Evolutionary conservation across 2,113 vertebrate genomes (phyloP), one percentile per base, ranked within the genome.

Genomic region (Sphyrna mokarran): DNA sequence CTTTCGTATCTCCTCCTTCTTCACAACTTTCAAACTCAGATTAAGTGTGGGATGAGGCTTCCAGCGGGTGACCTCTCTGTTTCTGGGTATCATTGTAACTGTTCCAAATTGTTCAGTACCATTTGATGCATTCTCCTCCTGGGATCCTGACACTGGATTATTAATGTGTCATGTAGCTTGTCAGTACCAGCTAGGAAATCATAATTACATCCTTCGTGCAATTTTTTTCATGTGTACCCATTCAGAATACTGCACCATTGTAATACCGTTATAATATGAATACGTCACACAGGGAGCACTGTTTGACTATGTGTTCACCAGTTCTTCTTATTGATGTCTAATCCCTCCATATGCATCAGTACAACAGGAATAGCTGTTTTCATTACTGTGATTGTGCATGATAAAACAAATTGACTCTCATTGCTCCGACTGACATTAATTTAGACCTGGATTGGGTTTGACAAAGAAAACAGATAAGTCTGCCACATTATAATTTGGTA

Each of bases 351-450:
- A 6, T 93, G 58, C 89, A 93, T 66, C 16, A 66, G 61, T 66
- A 83, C 37, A 83, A 43, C 37, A 83, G 37, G 37, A 83, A 63
- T 66, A 93, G 89, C 61, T 68, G 61, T 66, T 93, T 66, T 93
- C 89, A 93, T 93, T 93, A 66, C 26, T 10, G 33, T 61, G 87
- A 63, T 63, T 63, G 58, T 68, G 61, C 89, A 93, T 93, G 89
- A 66, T 93, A 93, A 93, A 93, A 22, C n/a, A 93, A 93, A 93
- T 93, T 66, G 33, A 37, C n/a, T 93, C 33, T 22, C 89, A 93
- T 66, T 68, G 89, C 61, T 37, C 58, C 37, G 33, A 93, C 18
- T 93, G 58, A 37, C 89, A 37, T 68, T 93, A 66, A 93, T 93
- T 93, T n/a, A 93, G 33, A 66, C 61, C 89, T 68, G 89, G 33